phyloP scores from a whole-genome alignment of 2,113 vertebrate genomes.

The Sminthopsis crassicaudata region DNA sequence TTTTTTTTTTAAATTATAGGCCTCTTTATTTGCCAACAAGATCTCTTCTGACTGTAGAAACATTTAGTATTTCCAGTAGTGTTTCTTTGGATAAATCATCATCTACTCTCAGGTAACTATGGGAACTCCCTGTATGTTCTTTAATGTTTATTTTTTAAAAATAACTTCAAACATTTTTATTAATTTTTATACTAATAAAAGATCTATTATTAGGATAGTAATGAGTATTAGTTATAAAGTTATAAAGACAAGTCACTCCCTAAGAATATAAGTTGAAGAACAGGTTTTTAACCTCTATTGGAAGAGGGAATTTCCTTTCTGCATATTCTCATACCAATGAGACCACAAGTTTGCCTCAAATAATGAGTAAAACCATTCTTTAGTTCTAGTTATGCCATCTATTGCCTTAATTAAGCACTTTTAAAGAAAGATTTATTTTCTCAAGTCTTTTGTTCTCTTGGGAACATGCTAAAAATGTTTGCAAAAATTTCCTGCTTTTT shows the following conservation, averaged over 20 bases:
- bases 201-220: not conserved
- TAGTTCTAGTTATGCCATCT: not conserved
- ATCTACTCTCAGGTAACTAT: slow-evolving; percentile 92
- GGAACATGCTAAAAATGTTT: not conserved
- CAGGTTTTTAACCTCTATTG: not conserved
- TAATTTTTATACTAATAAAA: not conserved
- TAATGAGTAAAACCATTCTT: not conserved
- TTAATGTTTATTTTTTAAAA: not conserved
- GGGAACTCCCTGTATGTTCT: not conserved
- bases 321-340: not conserved
- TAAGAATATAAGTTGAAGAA: not conserved
- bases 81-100: slow-evolving; percentile 94
- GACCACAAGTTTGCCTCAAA: not conserved
- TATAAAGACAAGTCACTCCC: not conserved
- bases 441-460: slow-evolving; percentile 39
- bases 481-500: slow-evolving; percentile 6
- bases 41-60: slow-evolving; percentile 94
- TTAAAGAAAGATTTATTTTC: slow-evolving; percentile 40
- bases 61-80: slow-evolving; percentile 97
- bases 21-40: slow-evolving; percentile 94
- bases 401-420: slow-evolving; percentile 22
- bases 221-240: not conserved
- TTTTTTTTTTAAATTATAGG: slow-evolving; percentile 79
- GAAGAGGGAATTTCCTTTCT: not conserved
- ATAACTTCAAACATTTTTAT: not conserved